Percentiles rank a stretch among this genome's conserved stretches.
phyloP scores from a whole-genome alignment of 1,140 invertebrate genomes.

The Pomacea maculata region DNA sequence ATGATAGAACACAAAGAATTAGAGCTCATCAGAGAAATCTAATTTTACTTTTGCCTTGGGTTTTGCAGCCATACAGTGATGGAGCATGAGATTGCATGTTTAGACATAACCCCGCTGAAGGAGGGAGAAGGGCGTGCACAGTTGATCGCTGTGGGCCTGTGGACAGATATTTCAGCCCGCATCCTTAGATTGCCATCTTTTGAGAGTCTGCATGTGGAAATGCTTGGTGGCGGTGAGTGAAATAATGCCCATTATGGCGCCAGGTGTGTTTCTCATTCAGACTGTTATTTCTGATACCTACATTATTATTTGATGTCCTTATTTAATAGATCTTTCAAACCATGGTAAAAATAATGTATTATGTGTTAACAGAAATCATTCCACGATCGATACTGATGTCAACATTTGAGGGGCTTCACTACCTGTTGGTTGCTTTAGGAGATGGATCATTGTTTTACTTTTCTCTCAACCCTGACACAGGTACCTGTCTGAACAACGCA shows the following conservation, averaged over 20 bases:
- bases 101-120: slow-evolving; percentile 90
- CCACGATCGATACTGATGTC: slow-evolving; percentile 94
- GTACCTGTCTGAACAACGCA: slow-evolving; percentile 29
- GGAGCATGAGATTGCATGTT: slow-evolving; percentile 94
- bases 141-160: slow-evolving; percentile 91
- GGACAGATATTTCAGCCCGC: slow-evolving; percentile 95
- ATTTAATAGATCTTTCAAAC: not conserved
- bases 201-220: slow-evolving; percentile 77
- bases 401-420: slow-evolving; percentile 90
- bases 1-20: not conserved
- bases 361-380: slow-evolving; percentile 82
- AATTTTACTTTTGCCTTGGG: slow-evolving; percentile 9
- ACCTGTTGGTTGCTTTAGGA: slow-evolving; percentile 82
- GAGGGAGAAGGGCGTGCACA: slow-evolving; percentile 70
- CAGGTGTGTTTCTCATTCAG: too few species aligned
- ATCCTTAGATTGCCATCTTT: slow-evolving; percentile 83
- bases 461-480: slow-evolving; percentile 69
- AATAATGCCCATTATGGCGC: too few species aligned
- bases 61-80: slow-evolving; percentile 69
- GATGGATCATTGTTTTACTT: slow-evolving; percentile 99
- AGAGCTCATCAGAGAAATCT: not conserved
- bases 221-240: slow-evolving; percentile 80
- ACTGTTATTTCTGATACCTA: not conserved
- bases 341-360: slow-evolving; percentile 23
- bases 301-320: not conserved